Evolutionary conservation across 2,888 invertebrate species (phyloP).

Genomic region (Prenolepis imparis): DNA sequence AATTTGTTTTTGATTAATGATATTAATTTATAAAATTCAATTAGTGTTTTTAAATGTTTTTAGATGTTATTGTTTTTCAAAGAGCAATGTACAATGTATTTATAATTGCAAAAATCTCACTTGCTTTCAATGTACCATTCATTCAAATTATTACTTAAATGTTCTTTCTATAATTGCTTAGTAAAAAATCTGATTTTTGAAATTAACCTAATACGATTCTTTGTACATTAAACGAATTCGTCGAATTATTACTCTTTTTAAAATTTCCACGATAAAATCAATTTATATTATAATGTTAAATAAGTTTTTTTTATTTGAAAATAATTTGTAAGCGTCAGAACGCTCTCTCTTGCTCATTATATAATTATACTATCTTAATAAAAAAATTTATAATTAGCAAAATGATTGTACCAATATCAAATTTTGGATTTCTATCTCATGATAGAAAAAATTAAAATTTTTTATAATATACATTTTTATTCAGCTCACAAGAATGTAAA

Average conservation of each 20-base stretch:
- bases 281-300: too few species aligned
- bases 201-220: too few species aligned
- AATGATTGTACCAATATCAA: background rate
- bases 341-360: background rate
- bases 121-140: background rate
- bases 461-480: background rate
- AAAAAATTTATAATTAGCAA: background rate
- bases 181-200: too few species aligned
- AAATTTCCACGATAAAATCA: too few species aligned
- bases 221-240: too few species aligned
- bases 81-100: background rate
- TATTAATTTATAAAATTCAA: background rate
- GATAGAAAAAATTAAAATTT: background rate
- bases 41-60: too few species aligned
- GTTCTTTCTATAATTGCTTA: too few species aligned
- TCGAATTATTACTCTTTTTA: too few species aligned
- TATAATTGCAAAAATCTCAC: background rate
- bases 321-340: background rate
- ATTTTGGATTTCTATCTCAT: background rate
- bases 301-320: background rate
- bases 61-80: background rate
- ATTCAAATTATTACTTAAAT: too few species aligned
- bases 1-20: background rate
- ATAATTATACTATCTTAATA: background rate
- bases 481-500: constrained; percentile 61